phyloP scores from a whole-genome alignment of 2,888 invertebrate genomes.

The Thera obeliscata region DNA sequence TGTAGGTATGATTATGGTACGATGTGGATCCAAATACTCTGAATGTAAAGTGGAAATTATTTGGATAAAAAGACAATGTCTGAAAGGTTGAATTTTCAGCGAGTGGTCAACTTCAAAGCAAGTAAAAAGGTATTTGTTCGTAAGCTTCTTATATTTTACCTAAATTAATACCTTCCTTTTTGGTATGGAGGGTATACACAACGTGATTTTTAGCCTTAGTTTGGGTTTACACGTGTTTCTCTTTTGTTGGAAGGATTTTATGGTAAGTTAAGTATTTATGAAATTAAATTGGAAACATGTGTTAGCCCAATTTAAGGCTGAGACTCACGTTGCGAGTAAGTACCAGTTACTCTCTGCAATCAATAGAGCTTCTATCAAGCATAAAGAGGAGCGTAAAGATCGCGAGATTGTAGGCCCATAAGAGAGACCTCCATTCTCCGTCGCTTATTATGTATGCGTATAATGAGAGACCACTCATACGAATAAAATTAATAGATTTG shows the following conservation, averaged over 20 bases:
- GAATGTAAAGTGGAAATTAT: conserved; percentile 20
- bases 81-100: conserved; percentile 28
- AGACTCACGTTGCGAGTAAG: too few species aligned
- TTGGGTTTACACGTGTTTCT: conserved; percentile 10
- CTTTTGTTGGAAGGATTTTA: conserved; percentile 2
- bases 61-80: conserved; percentile 27
- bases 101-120: conserved; percentile 42
- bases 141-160: conserved; percentile 49
- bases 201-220: conserved; percentile 8
- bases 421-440: too few species aligned
- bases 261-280: not conserved
- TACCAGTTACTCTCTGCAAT: too few species aligned
- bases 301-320: too few species aligned
- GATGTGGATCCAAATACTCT: conserved; percentile 19
- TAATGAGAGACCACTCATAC: too few species aligned
- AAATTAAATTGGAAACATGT: too few species aligned
- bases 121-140: conserved; percentile 42
- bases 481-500: not conserved
- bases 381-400: too few species aligned
- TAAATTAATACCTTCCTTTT: conserved; percentile 39
- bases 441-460: too few species aligned
- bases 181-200: not conserved
- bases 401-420: too few species aligned
- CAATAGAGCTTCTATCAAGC: too few species aligned
- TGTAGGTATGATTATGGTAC: not conserved